Evolutionary conservation across 1,140 invertebrate species (phyloP), one percentile per base, ranked within the genome.

Genomic region (Ips typographus): DNA sequence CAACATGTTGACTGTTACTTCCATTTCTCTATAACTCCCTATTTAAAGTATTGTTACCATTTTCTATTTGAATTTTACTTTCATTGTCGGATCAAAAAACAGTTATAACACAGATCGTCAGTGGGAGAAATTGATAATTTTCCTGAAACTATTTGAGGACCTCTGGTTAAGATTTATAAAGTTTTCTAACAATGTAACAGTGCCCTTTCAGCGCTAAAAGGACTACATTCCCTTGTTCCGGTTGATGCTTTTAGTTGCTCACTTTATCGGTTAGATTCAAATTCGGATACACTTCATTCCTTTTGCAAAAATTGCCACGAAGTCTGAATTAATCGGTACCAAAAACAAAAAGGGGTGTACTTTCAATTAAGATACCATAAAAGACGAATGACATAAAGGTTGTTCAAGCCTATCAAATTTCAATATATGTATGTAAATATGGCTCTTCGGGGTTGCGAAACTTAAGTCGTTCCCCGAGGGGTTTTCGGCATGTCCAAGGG

Each of bases 371-470:
- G 55, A 67, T 59, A 67, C 47, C 65, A 41, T 38, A 52, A 60
- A 68, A 43, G 4, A 8, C 43, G 43, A 68, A 59, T 68, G 67
- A 68, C 53, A 68, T 44, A 53, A 47, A 38, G 4, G 6, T 22
- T 5, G 6, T 62, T 69, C 68, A 72, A 74, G 71, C 51, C 75
- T 73, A 78, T 78, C 77, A 63, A 65, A 73, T 78, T 78, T 76
- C 77, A 64, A 71, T 72, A 77, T 76, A 77, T 74, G 70, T 77
- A 78, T 77, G 77, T 76, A 77, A 78, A 78, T 78, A 77, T 76
- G 74, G 71, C 57, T 70, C 55, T 71, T 68, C 70, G 59, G 70
- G 42, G 71, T 58, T 58, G 55, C 66, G 60, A 71, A 69, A 74
- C 71, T 72, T 71, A 71, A 60, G 51, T 66, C 56, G 3, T 6